Conservation (phyloP, 2,888 invertebrate species). For the Sialis fuliginosa region DNA sequence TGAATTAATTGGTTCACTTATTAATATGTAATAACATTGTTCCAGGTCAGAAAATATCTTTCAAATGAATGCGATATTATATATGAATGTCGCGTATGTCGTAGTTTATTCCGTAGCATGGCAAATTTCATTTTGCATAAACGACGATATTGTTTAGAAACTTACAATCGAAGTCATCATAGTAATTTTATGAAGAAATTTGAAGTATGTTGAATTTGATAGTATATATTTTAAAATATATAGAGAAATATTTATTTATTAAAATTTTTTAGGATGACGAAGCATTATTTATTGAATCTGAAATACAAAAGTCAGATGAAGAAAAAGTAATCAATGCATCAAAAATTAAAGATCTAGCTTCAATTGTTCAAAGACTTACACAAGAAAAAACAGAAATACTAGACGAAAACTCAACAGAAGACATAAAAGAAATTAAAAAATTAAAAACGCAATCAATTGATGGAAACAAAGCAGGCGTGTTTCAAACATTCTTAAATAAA, state of each 20-base stretch:
- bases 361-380: constrained; percentile 9
- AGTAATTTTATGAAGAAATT: constrained; percentile 27
- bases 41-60: constrained; percentile 54
- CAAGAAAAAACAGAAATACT: constrained; percentile 4
- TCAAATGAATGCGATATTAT: constrained; percentile 74
- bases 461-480: constrained; percentile 40
- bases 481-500: constrained; percentile 35
- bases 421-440: constrained; percentile 4
- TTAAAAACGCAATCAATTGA: constrained; percentile 34
- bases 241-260: neutral
- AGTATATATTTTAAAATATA: neutral
- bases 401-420: neutral
- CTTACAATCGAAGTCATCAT: constrained; percentile 29
- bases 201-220: constrained; percentile 26
- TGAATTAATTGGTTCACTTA: neutral
- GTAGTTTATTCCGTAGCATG: constrained; percentile 70
- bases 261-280: constrained; percentile 3
- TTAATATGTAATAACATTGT: constrained; percentile 8
- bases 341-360: constrained; percentile 8
- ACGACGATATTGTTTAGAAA: constrained; percentile 56
- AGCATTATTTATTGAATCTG: neutral
- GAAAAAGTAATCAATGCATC: constrained; percentile 1
- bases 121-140: constrained; percentile 84
- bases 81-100: constrained; percentile 78
- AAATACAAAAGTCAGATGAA: constrained; percentile 4